Evolutionary conservation across 2,888 invertebrate genomes (phyloP).

Genomic region (Andricus curvator): DNA sequence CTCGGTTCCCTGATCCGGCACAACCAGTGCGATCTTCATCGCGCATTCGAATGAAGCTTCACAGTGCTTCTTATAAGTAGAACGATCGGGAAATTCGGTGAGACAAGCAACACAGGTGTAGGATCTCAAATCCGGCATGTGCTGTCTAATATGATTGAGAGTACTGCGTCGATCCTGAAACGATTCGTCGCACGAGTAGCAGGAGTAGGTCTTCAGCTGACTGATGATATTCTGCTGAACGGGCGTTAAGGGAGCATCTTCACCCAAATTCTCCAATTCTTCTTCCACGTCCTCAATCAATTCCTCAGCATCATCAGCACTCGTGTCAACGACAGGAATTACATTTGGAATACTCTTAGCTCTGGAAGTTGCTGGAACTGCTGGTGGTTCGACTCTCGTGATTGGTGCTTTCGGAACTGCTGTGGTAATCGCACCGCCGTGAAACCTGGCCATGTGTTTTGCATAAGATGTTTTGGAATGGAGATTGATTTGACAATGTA

Average conservation of each 20-base stretch:
- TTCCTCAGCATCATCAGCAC: slow-evolving; percentile 52
- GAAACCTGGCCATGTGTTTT: slow-evolving; percentile 74
- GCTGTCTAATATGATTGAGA: slow-evolving; percentile 73
- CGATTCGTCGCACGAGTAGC: slow-evolving; percentile 69
- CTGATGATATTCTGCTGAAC: slow-evolving; percentile 75
- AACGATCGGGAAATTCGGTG: slow-evolving; percentile 72
- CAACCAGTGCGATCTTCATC: slow-evolving; percentile 78
- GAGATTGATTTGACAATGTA: slow-evolving; percentile 69
- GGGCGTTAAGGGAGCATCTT: slow-evolving; percentile 70
- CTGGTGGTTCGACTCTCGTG: background rate
- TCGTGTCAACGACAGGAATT: slow-evolving; percentile 38
- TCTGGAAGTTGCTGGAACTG: background rate
- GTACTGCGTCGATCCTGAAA: slow-evolving; percentile 72
- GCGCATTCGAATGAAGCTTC: slow-evolving; percentile 80
- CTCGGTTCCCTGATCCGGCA: slow-evolving; percentile 71
- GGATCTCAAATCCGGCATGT: slow-evolving; percentile 72
- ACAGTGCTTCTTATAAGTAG: slow-evolving; percentile 73
- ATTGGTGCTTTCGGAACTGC: background rate
- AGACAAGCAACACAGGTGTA: slow-evolving; percentile 76
- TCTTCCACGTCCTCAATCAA: slow-evolving; percentile 66
- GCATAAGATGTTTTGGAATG: slow-evolving; percentile 71
- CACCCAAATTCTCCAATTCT: slow-evolving; percentile 67
- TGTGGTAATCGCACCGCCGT: slow-evolving; percentile 52
- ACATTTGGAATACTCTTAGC: slow-evolving; percentile 37
- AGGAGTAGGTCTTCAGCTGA: slow-evolving; percentile 75